phyloP scores from a whole-genome alignment of 2,888 invertebrate genomes.

The Acronicta leporina region DNA sequence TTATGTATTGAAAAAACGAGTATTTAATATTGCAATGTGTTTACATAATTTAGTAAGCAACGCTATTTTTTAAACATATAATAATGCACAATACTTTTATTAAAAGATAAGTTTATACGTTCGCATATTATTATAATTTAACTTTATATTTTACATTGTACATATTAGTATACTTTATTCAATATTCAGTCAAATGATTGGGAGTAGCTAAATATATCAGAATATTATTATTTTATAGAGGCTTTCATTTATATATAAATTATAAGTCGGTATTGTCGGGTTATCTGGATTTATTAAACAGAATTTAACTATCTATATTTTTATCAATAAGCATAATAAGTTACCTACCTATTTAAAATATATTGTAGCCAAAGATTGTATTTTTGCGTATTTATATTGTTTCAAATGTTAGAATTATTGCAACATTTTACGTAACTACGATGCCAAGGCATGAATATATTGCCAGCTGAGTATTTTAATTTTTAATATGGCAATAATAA shows the following conservation, averaged over 20 bases:
- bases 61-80: too few species aligned
- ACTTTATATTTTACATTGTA: too few species aligned
- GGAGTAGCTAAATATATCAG: background rate
- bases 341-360: conserved; percentile 19
- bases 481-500: conserved; percentile 48
- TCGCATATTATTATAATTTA: too few species aligned
- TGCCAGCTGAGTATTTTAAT: conserved; percentile 47
- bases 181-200: background rate
- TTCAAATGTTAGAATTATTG: background rate
- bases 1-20: too few species aligned
- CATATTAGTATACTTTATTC: too few species aligned
- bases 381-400: conserved; percentile 33
- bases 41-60: too few species aligned
- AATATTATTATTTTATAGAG: background rate
- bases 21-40: too few species aligned
- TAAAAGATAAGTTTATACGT: too few species aligned
- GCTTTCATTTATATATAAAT: background rate
- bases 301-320: background rate
- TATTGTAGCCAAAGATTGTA: conserved; percentile 46
- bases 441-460: conserved; percentile 28
- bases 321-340: conserved; percentile 9
- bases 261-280: background rate
- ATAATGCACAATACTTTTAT: too few species aligned
- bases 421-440: background rate
- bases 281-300: background rate